phyloP scores from a whole-genome alignment of 2,797 vertebrate species.

The Phalanger gymnotis region DNA sequence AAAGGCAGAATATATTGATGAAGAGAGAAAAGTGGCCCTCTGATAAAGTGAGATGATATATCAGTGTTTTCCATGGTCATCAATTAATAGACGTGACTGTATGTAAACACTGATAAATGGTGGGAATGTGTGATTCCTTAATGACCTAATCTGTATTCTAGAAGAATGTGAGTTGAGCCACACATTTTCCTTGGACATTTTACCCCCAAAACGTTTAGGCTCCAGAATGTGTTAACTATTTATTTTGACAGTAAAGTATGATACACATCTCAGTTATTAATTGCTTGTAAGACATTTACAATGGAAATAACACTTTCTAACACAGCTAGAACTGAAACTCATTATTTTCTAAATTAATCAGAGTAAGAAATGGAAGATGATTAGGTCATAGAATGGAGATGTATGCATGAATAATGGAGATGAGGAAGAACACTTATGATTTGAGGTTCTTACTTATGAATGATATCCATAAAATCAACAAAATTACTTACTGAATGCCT shows the following conservation, averaged over 20 bases:
- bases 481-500: slow-evolving; percentile 15
- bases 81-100: slow-evolving; percentile 78
- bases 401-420: slow-evolving; percentile 13
- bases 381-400: slow-evolving; percentile 23
- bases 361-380: slow-evolving; percentile 58
- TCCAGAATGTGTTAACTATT: slow-evolving; percentile 27
- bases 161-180: slow-evolving; percentile 62
- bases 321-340: slow-evolving; percentile 56
- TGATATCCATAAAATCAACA: slow-evolving; percentile 8
- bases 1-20: slow-evolving; percentile 72
- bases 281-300: slow-evolving; percentile 27
- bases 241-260: slow-evolving; percentile 50
- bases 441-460: slow-evolving; percentile 24
- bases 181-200: slow-evolving; percentile 63
- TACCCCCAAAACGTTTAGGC: slow-evolving; percentile 39
- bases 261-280: slow-evolving; percentile 66
- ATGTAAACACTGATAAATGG: slow-evolving; percentile 77
- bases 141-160: slow-evolving; percentile 82
- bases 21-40: slow-evolving; percentile 71
- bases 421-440: background rate
- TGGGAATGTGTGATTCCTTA: slow-evolving; percentile 72
- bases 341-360: slow-evolving; percentile 55
- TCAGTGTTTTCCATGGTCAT: slow-evolving; percentile 58
- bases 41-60: slow-evolving; percentile 65
- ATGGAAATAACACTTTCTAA: slow-evolving; percentile 46